Conservation (phyloP, 2,888 invertebrate species). For the Calameuta idolon region DNA sequence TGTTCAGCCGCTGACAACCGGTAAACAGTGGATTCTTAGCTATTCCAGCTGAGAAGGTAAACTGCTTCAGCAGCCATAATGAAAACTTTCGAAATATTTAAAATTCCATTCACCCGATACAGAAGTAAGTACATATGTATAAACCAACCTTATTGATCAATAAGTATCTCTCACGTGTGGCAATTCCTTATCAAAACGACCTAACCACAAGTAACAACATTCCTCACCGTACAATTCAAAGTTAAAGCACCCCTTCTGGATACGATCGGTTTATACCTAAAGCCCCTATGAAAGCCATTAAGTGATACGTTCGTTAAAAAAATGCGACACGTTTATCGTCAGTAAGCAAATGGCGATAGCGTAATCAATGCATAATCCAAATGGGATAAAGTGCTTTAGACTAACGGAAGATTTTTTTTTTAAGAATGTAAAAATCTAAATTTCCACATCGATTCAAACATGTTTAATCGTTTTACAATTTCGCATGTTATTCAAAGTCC, state of each 20-base stretch:
- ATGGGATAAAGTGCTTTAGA: not conserved
- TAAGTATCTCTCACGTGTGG: not conserved
- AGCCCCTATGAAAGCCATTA: not conserved
- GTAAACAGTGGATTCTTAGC: not conserved
- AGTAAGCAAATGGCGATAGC: not conserved
- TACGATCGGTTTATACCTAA: not conserved
- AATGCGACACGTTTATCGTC: not conserved
- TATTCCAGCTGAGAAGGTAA: not conserved
- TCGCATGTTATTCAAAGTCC: not conserved
- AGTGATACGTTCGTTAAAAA: not conserved
- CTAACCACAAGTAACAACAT: not conserved
- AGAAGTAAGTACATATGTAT: not conserved
- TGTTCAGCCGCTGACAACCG: not conserved
- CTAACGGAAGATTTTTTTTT: not conserved
- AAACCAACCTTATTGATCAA: not conserved
- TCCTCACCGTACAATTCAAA: not conserved
- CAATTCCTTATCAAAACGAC: not conserved
- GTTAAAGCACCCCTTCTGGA: not conserved
- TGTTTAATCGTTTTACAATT: not conserved
- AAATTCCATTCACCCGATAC: not conserved
- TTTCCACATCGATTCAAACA: not conserved
- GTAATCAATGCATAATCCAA: not conserved
- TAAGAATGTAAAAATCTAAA: not conserved
- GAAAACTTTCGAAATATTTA: not conserved
- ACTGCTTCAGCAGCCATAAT: not conserved